phyloP scores from a whole-genome alignment of 2,888 invertebrate genomes.

The Tricholauxania praeusta region DNA sequence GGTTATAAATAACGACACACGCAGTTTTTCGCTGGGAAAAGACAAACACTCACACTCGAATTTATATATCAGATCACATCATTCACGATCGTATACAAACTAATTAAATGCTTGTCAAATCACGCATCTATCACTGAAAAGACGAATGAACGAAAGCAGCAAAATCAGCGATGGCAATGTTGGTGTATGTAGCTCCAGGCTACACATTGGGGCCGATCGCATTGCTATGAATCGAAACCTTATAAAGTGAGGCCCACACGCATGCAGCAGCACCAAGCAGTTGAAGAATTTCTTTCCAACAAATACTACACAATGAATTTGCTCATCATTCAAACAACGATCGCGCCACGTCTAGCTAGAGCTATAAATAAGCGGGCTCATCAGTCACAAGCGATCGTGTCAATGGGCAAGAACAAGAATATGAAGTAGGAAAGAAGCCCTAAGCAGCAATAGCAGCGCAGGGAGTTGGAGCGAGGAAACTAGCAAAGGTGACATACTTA shows the following conservation, averaged over 20 bases:
- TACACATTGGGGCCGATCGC: constrained; percentile 20
- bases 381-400: constrained; percentile 37
- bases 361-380: constrained; percentile 36
- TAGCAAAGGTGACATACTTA: too few relatives aligned
- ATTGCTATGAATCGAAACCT: constrained; percentile 8
- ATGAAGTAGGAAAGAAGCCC: too few relatives aligned
- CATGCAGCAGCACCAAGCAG: constrained; percentile 11
- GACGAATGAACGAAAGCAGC: constrained; percentile 3
- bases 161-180: neutral
- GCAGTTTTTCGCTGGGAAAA: neutral
- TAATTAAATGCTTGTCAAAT: constrained; percentile 54
- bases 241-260: constrained; percentile 29
- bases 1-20: too few relatives aligned
- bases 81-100: constrained; percentile 32
- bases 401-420: constrained; percentile 19
- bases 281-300: constrained; percentile 20
- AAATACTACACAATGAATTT: constrained; percentile 23
- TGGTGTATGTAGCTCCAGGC: neutral
- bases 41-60: constrained; percentile 29
- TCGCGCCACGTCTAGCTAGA: constrained; percentile 14
- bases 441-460: too few relatives aligned
- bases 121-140: constrained; percentile 47
- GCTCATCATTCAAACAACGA: constrained; percentile 28
- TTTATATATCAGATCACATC: constrained; percentile 40
- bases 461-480: too few relatives aligned